phyloP scores from a whole-genome alignment of 2,888 invertebrate genomes.

The Congeria kusceri region DNA sequence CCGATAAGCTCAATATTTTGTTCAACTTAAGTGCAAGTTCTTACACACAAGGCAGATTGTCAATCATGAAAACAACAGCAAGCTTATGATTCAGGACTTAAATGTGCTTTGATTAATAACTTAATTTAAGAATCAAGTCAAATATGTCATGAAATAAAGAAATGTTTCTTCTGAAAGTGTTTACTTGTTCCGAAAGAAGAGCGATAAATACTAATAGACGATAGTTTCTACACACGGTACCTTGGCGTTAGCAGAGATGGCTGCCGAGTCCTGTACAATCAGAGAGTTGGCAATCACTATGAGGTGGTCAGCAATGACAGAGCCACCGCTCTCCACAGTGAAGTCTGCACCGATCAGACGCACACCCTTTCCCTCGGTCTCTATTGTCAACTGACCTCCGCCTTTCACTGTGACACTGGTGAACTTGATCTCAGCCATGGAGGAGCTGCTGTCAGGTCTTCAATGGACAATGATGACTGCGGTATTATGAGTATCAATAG shows the following conservation, averaged over 20 bases:
- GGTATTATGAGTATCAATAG: no score
- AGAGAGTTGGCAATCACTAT: slow-evolving; percentile 60
- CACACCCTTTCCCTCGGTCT: slow-evolving; percentile 62
- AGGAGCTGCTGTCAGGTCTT: slow-evolving; percentile 57
- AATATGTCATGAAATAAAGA: no score
- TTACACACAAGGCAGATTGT: no score
- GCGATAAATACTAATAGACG: no score
- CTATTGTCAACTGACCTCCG: slow-evolving; percentile 69
- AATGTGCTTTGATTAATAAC: no score
- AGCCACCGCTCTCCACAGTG: slow-evolving; percentile 73
- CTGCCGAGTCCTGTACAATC: slow-evolving; percentile 66
- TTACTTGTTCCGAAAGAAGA: not conserved
- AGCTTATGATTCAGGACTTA: no score
- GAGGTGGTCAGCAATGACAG: slow-evolving; percentile 65
- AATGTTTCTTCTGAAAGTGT: not conserved
- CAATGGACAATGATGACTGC: not conserved
- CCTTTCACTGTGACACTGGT: slow-evolving; percentile 68
- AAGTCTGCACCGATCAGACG: slow-evolving; percentile 63
- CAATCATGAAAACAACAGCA: no score
- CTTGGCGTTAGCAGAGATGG: slow-evolving; percentile 65
- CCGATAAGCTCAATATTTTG: no score
- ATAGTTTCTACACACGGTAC: no score
- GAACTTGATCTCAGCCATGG: slow-evolving; percentile 59
- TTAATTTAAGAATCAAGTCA: no score
- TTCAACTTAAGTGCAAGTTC: no score